Evolutionary conservation across 1,140 invertebrate genomes (phyloP).

Genomic region (Schlechtendalia chinensis): DNA sequence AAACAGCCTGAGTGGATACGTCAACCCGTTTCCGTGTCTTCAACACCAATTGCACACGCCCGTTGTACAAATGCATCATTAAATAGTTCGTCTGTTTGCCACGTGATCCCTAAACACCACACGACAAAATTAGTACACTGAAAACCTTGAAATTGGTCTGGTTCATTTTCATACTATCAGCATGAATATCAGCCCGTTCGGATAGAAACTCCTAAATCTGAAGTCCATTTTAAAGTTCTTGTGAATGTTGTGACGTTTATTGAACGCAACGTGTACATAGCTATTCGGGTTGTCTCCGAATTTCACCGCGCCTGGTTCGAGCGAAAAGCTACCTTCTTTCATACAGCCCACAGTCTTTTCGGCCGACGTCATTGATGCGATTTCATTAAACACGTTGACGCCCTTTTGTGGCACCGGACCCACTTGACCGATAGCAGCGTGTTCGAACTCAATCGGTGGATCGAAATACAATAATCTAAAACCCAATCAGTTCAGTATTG

Average conservation of each 20-base stretch:
- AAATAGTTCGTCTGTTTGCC: slow-evolving; percentile 70
- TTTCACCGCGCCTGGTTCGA: slow-evolving; percentile 78
- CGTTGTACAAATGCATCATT: slow-evolving; percentile 69
- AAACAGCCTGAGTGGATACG: slow-evolving; percentile 62
- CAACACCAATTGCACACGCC: slow-evolving; percentile 68
- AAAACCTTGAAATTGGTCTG: neutral
- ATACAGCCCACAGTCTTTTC: slow-evolving; percentile 58
- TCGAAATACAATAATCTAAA: slow-evolving; percentile 66
- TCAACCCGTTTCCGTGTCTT: slow-evolving; percentile 67
- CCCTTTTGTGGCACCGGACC: slow-evolving; percentile 56
- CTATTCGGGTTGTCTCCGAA: slow-evolving; percentile 79
- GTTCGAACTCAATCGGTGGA: slow-evolving; percentile 65
- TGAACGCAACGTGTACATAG: slow-evolving; percentile 69
- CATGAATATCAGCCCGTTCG: slow-evolving; percentile 76
- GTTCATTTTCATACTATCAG: slow-evolving; percentile 62
- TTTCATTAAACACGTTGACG: neutral
- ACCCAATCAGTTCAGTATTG: slow-evolving; percentile 50
- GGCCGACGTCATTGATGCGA: slow-evolving; percentile 36
- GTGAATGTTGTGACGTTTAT: slow-evolving; percentile 62
- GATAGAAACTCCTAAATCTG: slow-evolving; percentile 82
- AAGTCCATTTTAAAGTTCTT: slow-evolving; percentile 75
- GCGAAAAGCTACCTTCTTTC: slow-evolving; percentile 70
- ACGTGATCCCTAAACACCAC: slow-evolving; percentile 62
- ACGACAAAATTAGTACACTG: neutral
- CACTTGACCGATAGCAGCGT: slow-evolving; percentile 70